Base-by-base conservation (phyloP, 2,888 invertebrate species). In the Ophraella communa region DNA sequence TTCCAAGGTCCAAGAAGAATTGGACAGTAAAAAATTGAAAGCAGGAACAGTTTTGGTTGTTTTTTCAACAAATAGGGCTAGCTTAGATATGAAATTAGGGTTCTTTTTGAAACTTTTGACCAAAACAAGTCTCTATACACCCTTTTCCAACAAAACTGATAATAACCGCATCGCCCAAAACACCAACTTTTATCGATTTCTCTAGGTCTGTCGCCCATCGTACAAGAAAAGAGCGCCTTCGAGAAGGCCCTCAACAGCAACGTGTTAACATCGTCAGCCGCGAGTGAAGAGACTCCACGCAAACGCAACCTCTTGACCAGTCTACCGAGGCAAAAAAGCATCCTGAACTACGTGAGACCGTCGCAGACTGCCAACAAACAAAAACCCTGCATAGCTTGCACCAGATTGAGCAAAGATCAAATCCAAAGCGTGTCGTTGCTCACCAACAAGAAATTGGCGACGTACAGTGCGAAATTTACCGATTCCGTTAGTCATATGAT, bases 401-500 rank as follows among this genome's bases (percentile, higher is more conserved):
- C 78, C 0, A 70, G 81, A 49, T 54, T 80, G 14, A 72, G 56
- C 54, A 78, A 74, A 64, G 76, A 78, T n/a, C 73, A 81, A 64
- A 67, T 76, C 2, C 71, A 71, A 14, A 67, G 70, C 14, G 77
- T 82, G 60, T 69, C 67, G 7, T 63, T 77, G 8, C 65, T 82
- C 65, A 73, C 76, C n/a, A 74, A 73, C 44, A 80, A 75, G 62
- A 78, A 79, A 49, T 68, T 81, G 54, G 75, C 76, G 0, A 77
- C 74, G 0, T 79, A 74, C 49, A 74, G 75, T 44, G 65, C 67
- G 27, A 71, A 65, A 10, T 82, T 81, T 67, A 69, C 66, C 61
- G 27, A 66, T 8, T 66, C 66, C 8, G 80, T 81, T 5, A 82
- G 82, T 1, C 82, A 82, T 70, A 71, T 82, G 74, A 74, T 82